These are phyloP conservation scores for Drosophila rhopaloa DNA, from an alignment of 1,140 invertebrate genomes.

Conservation along the genomic window DNA sequence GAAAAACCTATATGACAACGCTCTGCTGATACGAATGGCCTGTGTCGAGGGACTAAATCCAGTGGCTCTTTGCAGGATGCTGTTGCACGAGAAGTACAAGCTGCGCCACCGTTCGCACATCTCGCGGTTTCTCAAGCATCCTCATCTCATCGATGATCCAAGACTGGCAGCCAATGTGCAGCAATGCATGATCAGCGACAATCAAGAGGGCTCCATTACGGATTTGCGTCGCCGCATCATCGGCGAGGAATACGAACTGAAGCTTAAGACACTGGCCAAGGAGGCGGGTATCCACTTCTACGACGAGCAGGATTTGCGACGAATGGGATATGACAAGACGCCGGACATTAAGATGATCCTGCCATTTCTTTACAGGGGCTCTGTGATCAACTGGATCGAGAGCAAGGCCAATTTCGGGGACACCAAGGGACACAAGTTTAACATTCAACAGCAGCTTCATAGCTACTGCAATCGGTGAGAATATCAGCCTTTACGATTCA, in stretches of 20 bases:
- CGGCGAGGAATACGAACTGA: slow-evolving; percentile 91
- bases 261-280: slow-evolving; percentile 87
- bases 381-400: slow-evolving; percentile 97
- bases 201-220: slow-evolving; percentile 89
- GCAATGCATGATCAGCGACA: slow-evolving; percentile 88
- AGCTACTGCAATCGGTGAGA: slow-evolving; percentile 95
- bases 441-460: slow-evolving; percentile 93
- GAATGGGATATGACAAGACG: slow-evolving; percentile 96
- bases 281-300: slow-evolving; percentile 89
- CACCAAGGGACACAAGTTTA: slow-evolving; percentile 91
- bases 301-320: slow-evolving; percentile 92
- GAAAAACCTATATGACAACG: slow-evolving; percentile 73
- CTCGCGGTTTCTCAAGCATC: slow-evolving; percentile 88
- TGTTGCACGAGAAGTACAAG: slow-evolving; percentile 87
- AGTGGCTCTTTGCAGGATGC: slow-evolving; percentile 87
- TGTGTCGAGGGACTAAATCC: slow-evolving; percentile 87
- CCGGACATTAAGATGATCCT: slow-evolving; percentile 96
- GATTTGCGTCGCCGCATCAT: slow-evolving; percentile 90
- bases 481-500: too few relatives aligned
- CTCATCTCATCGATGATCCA: slow-evolving; percentile 88
- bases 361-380: slow-evolving; percentile 93
- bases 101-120: slow-evolving; percentile 83
- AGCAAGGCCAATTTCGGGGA: slow-evolving; percentile 98
- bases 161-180: slow-evolving; percentile 89
- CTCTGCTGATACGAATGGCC: slow-evolving; percentile 87